A percentile compares a stretch with the other conserved stretches of the same genome.
Evolutionary conservation across 2,113 vertebrate genomes (phyloP).

Genomic region (Hypocryptadius cinnamomeus): DNA sequence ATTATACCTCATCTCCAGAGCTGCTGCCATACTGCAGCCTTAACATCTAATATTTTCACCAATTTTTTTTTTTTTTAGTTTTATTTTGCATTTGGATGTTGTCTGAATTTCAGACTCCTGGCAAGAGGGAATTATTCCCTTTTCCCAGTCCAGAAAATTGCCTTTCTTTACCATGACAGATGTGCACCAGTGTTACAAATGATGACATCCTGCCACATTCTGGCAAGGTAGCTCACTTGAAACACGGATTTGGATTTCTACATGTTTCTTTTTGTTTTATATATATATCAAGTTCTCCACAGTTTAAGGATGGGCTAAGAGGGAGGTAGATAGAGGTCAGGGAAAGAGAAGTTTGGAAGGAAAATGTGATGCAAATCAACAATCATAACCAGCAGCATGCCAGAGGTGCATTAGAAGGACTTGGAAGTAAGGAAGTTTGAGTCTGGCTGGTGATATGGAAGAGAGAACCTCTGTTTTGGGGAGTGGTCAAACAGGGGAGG

Average conservation of each 20-base stretch:
- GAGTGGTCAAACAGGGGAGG: not conserved
- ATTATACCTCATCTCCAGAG: not conserved
- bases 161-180: not conserved
- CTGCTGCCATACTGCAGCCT: not conserved
- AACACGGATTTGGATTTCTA: not conserved
- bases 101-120: not conserved
- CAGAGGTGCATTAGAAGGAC: not conserved
- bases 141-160: not conserved
- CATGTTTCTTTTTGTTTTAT: not conserved
- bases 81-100: not conserved
- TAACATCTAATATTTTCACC: not conserved
- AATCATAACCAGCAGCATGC: not conserved
- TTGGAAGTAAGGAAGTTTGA: not conserved
- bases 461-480: not conserved
- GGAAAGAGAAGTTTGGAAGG: not conserved
- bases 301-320: not conserved
- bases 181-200: rapidly evolving
- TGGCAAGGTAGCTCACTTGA: not conserved
- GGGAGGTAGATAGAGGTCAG: not conserved
- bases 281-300: not conserved
- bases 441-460: not conserved
- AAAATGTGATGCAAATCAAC: not conserved
- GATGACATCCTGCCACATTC: not conserved
- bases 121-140: not conserved
- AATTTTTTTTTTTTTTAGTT: not conserved